Evolutionary conservation across 35 echinoderm and acorn worm species (phyloP).

Genomic region (Diadema setosum): DNA sequence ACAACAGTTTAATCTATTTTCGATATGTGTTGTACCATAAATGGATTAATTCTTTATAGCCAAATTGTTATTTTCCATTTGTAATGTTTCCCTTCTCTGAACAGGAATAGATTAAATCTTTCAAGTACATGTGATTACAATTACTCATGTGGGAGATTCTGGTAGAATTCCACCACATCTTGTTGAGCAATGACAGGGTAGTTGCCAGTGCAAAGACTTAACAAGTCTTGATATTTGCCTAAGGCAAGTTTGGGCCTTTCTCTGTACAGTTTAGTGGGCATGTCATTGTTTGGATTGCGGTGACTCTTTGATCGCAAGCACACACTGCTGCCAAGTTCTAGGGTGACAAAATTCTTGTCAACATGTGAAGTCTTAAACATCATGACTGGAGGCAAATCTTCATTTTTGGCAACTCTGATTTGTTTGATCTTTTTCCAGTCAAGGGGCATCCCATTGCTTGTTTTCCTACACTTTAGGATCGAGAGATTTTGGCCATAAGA

Average conservation of each 20-base stretch:
- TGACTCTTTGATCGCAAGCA: neutral
- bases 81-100: too few species aligned
- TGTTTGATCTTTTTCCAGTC: constrained; percentile 24
- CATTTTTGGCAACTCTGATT: neutral
- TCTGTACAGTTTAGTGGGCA: neutral
- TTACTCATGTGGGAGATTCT: constrained; percentile 17
- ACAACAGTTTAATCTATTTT: too few species aligned
- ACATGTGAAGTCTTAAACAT: neutral
- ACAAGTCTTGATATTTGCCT: constrained; percentile 27
- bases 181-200: constrained; percentile 12
- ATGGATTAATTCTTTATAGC: too few species aligned
- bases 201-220: constrained; percentile 12
- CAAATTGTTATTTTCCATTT: too few species aligned
- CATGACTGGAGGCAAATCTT: neutral
- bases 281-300: neutral
- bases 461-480: neutral
- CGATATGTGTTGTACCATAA: too few species aligned
- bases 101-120: too few species aligned
- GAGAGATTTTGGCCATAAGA: neutral
- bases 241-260: constrained; percentile 2
- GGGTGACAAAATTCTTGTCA: neutral
- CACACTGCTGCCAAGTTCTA: neutral
- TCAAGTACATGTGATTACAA: too few species aligned
- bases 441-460: neutral
- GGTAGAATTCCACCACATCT: constrained; percentile 1